Conservation (phyloP, 2,113 vertebrate genomes). For the Epinephelus cyanopodus region DNA sequence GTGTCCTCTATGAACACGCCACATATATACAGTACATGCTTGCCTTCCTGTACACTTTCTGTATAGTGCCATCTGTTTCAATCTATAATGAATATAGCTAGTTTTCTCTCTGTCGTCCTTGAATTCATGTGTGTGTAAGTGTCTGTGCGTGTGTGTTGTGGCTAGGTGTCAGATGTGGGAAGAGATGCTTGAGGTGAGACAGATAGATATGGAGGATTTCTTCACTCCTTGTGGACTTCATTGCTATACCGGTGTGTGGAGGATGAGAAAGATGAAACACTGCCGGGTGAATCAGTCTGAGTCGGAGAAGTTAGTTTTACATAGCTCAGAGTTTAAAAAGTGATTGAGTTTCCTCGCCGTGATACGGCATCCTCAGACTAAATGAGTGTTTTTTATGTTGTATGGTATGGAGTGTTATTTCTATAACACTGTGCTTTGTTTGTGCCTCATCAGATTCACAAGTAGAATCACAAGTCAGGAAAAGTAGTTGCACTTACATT, state of each 20-base stretch:
- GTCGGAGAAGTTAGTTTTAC: slow-evolving; percentile 59
- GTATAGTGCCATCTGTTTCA: slow-evolving; percentile 68
- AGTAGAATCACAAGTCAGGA: slow-evolving; percentile 12
- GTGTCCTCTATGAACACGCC: slow-evolving; percentile 42
- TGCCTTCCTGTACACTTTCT: slow-evolving; percentile 47
- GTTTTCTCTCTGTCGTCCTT: slow-evolving; percentile 39
- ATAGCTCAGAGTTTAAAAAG: slow-evolving; percentile 30
- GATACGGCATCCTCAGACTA: not conserved
- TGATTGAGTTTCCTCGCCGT: slow-evolving; percentile 5
- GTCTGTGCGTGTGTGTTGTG: slow-evolving; percentile 28
- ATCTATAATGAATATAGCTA: slow-evolving; percentile 54
- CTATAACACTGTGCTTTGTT: not conserved
- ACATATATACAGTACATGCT: slow-evolving; percentile 57
- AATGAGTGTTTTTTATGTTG: slow-evolving; percentile 23
- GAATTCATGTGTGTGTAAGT: slow-evolving; percentile 31
- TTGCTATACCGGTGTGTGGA: slow-evolving; percentile 42
- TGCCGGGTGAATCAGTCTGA: slow-evolving; percentile 49
- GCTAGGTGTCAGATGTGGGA: slow-evolving; percentile 68
- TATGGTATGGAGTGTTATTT: not conserved
- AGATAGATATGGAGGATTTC: slow-evolving; percentile 48
- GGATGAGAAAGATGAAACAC: slow-evolving; percentile 59
- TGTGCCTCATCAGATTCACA: slow-evolving; percentile 13
- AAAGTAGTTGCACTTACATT: slow-evolving; percentile 4
- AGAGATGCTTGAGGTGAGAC: slow-evolving; percentile 67
- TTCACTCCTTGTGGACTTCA: slow-evolving; percentile 58